A percentile compares a stretch with the other conserved stretches of the same genome.
Conservation (phyloP, 2,888 invertebrate species). For the Nephrotoma guestfalica region DNA sequence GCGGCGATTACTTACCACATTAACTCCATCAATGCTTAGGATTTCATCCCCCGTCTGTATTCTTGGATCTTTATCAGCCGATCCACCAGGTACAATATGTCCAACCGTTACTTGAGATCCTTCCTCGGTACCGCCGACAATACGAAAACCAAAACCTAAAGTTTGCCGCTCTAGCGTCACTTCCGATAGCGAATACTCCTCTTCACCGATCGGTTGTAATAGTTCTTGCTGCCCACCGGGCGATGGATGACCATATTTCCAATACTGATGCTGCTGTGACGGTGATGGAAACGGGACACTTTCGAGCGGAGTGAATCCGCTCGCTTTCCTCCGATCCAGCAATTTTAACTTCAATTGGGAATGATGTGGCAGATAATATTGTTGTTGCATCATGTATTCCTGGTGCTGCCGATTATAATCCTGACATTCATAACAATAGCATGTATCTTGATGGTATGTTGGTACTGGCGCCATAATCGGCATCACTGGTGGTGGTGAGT, state of each 20-base stretch:
- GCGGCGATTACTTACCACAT: conserved; percentile 42
- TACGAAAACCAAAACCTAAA: conserved; percentile 93
- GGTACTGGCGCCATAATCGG: conserved; percentile 18
- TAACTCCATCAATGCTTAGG: conserved; percentile 79
- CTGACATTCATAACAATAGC: conserved; percentile 31
- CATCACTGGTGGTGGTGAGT: conserved; percentile 14
- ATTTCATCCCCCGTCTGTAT: conserved; percentile 88
- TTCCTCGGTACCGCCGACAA: conserved; percentile 96
- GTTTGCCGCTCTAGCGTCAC: conserved; percentile 77
- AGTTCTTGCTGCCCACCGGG: conserved; percentile 7
- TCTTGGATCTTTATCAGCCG: conserved; percentile 82
- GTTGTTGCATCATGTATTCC: conserved; percentile 11
- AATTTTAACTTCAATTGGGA: conserved; percentile 9
- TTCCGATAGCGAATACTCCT: conserved; percentile 26
- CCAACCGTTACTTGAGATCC: conserved; percentile 94
- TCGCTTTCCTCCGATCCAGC: conserved; percentile 18
- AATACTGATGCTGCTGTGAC: conserved; percentile 11
- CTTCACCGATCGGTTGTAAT: conserved; percentile 10
- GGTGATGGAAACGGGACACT: conserved; percentile 6
- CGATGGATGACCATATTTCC: conserved; percentile 17
- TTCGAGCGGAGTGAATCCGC: conserved; percentile 26
- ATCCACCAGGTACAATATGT: conserved; percentile 90
- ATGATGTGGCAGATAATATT: conserved; percentile 7
- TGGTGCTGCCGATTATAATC: conserved; percentile 21
- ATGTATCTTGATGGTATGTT: conserved; percentile 27